Evolutionary conservation across 2,113 vertebrate genomes (phyloP).

Genomic region (Pelodiscus sinensis): DNA sequence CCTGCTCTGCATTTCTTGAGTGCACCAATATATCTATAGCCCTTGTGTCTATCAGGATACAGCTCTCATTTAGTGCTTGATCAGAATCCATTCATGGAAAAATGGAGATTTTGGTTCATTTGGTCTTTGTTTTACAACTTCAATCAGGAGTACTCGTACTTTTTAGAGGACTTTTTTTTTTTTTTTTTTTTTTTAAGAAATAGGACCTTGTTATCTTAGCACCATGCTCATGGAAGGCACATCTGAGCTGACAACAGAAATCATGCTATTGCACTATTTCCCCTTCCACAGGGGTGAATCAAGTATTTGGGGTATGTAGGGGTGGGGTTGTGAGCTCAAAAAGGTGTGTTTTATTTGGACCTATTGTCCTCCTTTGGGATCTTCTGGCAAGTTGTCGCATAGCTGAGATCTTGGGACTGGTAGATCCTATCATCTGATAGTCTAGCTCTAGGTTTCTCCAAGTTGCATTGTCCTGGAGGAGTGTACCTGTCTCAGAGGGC

Average conservation of each 20-base stretch:
- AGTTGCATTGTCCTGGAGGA: background rate
- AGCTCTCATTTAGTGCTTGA: background rate
- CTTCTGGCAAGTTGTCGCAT: background rate
- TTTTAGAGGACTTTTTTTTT: background rate
- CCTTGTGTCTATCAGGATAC: background rate
- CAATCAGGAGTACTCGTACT: background rate
- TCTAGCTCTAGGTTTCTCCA: background rate
- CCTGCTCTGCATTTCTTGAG: background rate
- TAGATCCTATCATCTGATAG: background rate
- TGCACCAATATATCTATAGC: background rate
- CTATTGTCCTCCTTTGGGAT: background rate
- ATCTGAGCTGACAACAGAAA: background rate
- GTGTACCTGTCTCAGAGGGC: background rate
- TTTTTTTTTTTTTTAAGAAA: background rate
- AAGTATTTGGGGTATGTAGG: rapidly evolving
- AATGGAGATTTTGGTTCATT: background rate
- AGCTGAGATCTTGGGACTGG: background rate
- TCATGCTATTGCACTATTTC: background rate
- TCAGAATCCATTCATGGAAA: too few species aligned
- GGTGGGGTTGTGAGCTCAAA: rapidly evolving
- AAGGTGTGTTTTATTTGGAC: background rate
- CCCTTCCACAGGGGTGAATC: background rate
- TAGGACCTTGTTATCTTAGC: background rate
- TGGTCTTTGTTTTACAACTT: background rate
- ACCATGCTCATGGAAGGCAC: background rate